Evolutionary conservation across 2,888 invertebrate species (phyloP).

Genomic region (Eustalomyia histrio): DNA sequence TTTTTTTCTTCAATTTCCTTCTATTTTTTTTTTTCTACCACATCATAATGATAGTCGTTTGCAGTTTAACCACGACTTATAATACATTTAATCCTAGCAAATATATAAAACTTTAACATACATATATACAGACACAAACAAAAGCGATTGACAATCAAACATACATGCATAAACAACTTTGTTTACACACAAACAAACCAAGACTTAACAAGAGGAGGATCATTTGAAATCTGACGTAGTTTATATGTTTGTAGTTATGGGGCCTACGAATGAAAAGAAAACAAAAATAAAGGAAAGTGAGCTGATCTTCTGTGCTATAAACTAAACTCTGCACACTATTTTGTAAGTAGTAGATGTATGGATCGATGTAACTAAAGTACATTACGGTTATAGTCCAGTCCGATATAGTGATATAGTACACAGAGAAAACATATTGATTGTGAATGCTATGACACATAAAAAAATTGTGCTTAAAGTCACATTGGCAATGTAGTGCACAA

Average conservation of each 20-base stretch:
- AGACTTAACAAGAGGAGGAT: conserved; percentile 30
- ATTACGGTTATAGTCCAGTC: too few species aligned
- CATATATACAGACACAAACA: neutral
- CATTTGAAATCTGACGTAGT: conserved; percentile 36
- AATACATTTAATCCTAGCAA: conserved; percentile 59
- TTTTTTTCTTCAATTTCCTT: conserved; percentile 29
- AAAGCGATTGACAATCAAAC: neutral
- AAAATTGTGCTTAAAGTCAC: too few species aligned
- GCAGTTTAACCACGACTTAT: conserved; percentile 64
- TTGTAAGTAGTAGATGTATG: conserved; percentile 25
- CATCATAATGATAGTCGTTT: conserved; percentile 60
- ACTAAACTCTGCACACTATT: conserved; percentile 50
- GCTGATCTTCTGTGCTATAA: conserved; percentile 34
- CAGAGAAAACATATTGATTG: too few species aligned
- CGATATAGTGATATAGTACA: too few species aligned
- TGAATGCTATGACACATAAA: too few species aligned
- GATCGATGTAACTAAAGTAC: neutral
- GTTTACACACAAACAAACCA: conserved; percentile 6
- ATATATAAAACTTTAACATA: conserved; percentile 20
- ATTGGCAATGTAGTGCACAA: too few species aligned
- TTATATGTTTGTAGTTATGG: neutral
- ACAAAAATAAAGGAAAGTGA: conserved; percentile 59
- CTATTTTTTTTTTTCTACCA: conserved; percentile 41
- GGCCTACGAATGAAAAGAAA: conserved; percentile 26
- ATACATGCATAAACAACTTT: conserved; percentile 23